Base-by-base conservation (phyloP, 2,888 invertebrate species). In the Cryptocephalus primarius region DNA sequence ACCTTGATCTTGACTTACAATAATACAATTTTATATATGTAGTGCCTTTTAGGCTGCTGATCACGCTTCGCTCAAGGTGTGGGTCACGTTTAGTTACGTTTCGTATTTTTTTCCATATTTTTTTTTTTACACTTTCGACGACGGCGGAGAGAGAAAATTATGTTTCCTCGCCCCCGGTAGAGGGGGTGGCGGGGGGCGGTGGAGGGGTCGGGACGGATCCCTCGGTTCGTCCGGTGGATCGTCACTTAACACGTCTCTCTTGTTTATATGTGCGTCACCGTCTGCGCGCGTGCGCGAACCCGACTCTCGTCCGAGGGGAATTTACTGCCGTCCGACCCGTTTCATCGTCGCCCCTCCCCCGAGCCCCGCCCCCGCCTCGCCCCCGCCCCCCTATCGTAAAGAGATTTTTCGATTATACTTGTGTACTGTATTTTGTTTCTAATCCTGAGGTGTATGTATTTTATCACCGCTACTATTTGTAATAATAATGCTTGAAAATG, bases 401-500 rank as follows among this genome's bases (percentile, higher is more conserved):
- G n/a, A n/a, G 64, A 62, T 65, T 63, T 66, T 67, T 68, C 61
- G 6, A 36, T 36, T 36, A 11, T 36, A 36, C 12, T 12, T 68
- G 69, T 71, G 70, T 72, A 72, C 65, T 72, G 72, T 72, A 72
- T 64, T 69, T 69, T 22, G 22, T 22, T 70, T 72, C 72, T 72
- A 72, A 72, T 72, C 70, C 70, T 70, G 70, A 69, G 70, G 72
- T 74, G 72, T 74, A 73, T 74, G 73, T 73, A 73, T 71, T 41
- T 22, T 67, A 68, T 70, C 69, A 71, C 70, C 71, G 81, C 83
- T 83, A 83, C 82, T 78, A 78, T 78, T 78, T 78, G 78, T 84
- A 85, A 85, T 84, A 85, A 85, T 84, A 84, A 85, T 83, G 84
- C 84, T 85, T 85, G 77, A 77, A 79, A 78, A 81, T 84, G 84